Percentiles rank a stretch among this genome's conserved stretches.
Conservation (phyloP, 2,888 invertebrate genomes). For the Spatulosminthurus flaviceps region DNA sequence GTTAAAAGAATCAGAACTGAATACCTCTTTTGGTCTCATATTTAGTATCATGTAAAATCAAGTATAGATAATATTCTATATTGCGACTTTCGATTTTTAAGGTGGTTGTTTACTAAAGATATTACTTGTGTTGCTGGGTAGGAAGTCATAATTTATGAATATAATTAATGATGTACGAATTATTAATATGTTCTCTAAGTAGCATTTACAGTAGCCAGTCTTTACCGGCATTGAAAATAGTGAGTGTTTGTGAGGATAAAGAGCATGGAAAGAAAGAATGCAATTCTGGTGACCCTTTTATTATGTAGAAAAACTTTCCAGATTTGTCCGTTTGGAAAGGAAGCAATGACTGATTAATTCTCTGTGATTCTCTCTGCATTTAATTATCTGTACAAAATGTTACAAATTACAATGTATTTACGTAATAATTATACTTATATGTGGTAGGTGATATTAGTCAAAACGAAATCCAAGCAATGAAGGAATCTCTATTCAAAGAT, state of each 20-base stretch:
- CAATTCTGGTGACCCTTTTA: slow-evolving; percentile 46
- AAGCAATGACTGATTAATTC: slow-evolving; percentile 60
- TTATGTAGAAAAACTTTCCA: slow-evolving; percentile 25
- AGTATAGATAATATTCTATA: neutral
- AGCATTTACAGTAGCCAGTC: slow-evolving; percentile 4
- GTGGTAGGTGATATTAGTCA: slow-evolving; percentile 38
- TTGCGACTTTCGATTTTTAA: neutral
- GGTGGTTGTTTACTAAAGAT: slow-evolving; percentile 2
- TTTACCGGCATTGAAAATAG: slow-evolving; percentile 2
- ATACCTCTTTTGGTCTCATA: slow-evolving; percentile 4
- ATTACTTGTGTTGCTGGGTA: slow-evolving; percentile 13
- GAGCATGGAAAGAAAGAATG: slow-evolving; percentile 38
- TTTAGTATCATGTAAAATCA: neutral
- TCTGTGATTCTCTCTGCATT: slow-evolving; percentile 64
- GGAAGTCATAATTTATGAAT: neutral
- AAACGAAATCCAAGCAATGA: slow-evolving; percentile 37
- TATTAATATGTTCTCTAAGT: slow-evolving; percentile 15
- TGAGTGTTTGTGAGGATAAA: slow-evolving; percentile 30
- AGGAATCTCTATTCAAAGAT: slow-evolving; percentile 44
- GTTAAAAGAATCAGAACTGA: slow-evolving; percentile 5
- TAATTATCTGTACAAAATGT: slow-evolving; percentile 49
- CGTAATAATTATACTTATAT: slow-evolving; percentile 29
- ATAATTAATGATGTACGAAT: neutral
- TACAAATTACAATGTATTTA: slow-evolving; percentile 46
- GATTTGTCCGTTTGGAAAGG: slow-evolving; percentile 11